Percentiles rank a stretch among this genome's conserved stretches.
Evolutionary conservation across 2,888 invertebrate species (phyloP).

Genomic region (Acleris holmiana): DNA sequence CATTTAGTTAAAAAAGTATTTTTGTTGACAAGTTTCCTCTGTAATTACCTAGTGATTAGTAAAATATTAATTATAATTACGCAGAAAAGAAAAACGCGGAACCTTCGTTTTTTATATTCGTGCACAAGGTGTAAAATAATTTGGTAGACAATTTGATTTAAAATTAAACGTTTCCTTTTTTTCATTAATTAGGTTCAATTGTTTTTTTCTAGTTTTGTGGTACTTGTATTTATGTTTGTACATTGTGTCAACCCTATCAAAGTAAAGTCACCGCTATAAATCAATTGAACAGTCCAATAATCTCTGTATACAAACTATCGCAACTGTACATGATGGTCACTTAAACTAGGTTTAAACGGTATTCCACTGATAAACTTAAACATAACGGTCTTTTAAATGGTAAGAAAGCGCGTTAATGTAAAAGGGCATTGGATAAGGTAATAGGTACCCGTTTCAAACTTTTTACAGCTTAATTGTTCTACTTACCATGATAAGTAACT

Average conservation of each 20-base stretch:
- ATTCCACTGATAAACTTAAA: slow-evolving; percentile 2
- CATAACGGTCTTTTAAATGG: neutral
- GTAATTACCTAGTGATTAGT: neutral
- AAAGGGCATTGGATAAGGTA: neutral
- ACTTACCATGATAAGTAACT: neutral
- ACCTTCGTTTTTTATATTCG: too few relatives aligned
- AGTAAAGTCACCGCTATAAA: slow-evolving; percentile 1
- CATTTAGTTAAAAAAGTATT: too few relatives aligned
- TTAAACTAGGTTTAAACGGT: neutral
- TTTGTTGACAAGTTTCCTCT: too few relatives aligned
- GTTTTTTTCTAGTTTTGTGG: too few relatives aligned
- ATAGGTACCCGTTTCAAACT: neutral
- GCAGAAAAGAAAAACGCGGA: too few relatives aligned
- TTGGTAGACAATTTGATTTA: too few relatives aligned
- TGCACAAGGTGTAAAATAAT: too few relatives aligned
- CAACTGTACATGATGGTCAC: slow-evolving; percentile 1
- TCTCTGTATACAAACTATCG: neutral
- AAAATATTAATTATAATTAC: neutral
- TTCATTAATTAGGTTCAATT: too few relatives aligned
- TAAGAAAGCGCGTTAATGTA: neutral
- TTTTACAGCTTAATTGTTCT: neutral
- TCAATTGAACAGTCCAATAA: neutral
- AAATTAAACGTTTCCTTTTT: too few relatives aligned
- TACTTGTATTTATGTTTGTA: neutral
- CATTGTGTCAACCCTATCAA: neutral